A percentile compares a stretch with the other conserved stretches of the same genome.
Conservation (phyloP, 2,797 vertebrate genomes). For the Urocyon cinereoargenteus region DNA sequence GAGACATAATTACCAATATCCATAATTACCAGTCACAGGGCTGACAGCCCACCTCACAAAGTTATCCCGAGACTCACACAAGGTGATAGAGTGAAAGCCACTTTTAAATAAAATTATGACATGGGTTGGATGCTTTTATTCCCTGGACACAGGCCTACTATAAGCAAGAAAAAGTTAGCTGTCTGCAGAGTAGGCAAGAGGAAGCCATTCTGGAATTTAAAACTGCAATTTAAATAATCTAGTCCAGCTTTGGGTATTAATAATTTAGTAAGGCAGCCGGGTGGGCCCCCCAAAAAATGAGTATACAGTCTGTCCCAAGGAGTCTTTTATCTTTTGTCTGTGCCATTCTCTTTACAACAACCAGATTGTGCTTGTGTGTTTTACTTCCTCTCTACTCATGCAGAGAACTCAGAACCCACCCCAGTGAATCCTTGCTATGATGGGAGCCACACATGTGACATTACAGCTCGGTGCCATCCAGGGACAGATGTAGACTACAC, state of each 20-base stretch:
- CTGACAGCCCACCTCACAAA: background rate
- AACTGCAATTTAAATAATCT: background rate
- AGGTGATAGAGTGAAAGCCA: background rate
- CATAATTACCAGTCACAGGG: background rate
- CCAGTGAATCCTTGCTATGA: constrained; percentile 93
- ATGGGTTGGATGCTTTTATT: background rate
- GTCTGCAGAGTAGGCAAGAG: background rate
- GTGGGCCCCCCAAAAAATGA: no score
- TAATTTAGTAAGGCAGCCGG: background rate
- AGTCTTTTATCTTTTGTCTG: background rate
- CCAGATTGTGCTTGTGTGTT: background rate
- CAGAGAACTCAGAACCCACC: constrained; percentile 77
- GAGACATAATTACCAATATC: background rate
- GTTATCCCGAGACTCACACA: background rate
- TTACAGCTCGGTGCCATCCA: constrained; percentile 91
- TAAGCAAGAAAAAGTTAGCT: background rate
- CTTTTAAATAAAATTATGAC: background rate
- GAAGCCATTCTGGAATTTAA: background rate
- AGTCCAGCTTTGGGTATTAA: background rate
- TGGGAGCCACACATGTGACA: constrained; percentile 92
- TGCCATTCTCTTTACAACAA: background rate
- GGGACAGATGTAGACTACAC: constrained; percentile 90
- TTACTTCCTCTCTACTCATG: background rate
- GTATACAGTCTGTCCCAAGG: background rate
- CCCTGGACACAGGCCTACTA: background rate